phyloP scores from a whole-genome alignment of 1,140 invertebrate species.

The Episyrphus balteatus region DNA sequence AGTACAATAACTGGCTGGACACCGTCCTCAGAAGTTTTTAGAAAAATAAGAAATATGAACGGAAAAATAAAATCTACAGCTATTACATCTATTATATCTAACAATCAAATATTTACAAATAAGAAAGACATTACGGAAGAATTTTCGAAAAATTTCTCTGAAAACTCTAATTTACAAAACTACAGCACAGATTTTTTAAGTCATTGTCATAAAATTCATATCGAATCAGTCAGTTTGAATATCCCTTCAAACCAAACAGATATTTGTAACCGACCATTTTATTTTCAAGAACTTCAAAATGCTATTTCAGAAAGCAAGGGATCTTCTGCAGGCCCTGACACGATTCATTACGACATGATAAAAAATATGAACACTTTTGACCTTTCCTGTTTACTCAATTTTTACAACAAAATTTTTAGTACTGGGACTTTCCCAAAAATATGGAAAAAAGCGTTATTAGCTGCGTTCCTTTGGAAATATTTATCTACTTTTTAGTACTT shows the following conservation, averaged over 20 bases:
- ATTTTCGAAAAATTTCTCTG: not conserved
- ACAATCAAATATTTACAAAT: not conserved
- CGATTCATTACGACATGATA: constrained; percentile 7
- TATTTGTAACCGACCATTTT: not conserved
- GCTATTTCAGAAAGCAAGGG: not conserved
- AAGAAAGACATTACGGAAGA: not conserved
- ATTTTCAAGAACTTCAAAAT: not conserved
- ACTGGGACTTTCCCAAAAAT: constrained; percentile 7
- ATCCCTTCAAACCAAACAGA: not conserved
- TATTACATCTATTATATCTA: not conserved
- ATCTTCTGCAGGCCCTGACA: constrained; percentile 10
- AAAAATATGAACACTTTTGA: constrained; percentile 3
- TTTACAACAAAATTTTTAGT: constrained; percentile 13
- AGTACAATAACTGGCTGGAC: not conserved
- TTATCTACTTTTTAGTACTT: too few relatives aligned
- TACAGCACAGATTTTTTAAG: not conserved
- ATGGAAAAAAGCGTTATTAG: constrained; percentile 8
- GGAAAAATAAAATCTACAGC: not conserved
- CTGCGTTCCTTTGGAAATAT: too few relatives aligned
- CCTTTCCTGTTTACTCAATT: constrained; percentile 2
- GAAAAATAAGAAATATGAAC: not conserved
- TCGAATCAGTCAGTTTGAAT: not conserved
- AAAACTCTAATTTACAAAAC: not conserved
- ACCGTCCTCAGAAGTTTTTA: not conserved
- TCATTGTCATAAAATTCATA: not conserved